Evolutionary conservation across 2,888 invertebrate species (phyloP).

Genomic region (Philonicus albiceps): DNA sequence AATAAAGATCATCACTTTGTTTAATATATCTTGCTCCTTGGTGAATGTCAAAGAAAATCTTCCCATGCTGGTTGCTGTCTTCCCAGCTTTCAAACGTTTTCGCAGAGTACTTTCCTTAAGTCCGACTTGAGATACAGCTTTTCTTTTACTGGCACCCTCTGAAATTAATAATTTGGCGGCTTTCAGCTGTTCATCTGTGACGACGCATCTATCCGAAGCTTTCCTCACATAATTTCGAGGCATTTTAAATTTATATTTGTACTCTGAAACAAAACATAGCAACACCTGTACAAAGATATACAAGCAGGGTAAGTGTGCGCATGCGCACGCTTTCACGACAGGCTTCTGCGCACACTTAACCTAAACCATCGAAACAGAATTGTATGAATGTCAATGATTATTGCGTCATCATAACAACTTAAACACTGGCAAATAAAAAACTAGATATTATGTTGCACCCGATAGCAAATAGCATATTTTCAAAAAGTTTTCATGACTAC

Average conservation of each 20-base stretch:
- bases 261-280: neutral
- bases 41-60: neutral
- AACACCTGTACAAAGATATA: neutral
- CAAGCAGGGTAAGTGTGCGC: neutral
- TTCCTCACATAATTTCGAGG: neutral
- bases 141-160: neutral
- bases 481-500: too few relatives aligned
- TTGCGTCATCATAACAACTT: neutral
- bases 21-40: neutral
- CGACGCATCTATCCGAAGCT: neutral
- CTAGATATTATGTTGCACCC: too few relatives aligned
- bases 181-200: neutral
- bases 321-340: neutral
- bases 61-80: neutral
- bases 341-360: neutral
- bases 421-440: neutral
- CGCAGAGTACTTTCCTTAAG: neutral
- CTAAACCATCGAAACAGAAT: neutral
- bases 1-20: neutral
- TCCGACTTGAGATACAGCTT: neutral
- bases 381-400: neutral
- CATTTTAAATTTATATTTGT: neutral
- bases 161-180: neutral
- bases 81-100: neutral
- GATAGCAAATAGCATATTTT: too few relatives aligned